Percentiles rank a stretch among this genome's conserved stretches.
phyloP scores from a whole-genome alignment of 2,888 invertebrate species.

The Diarsia dahlii region DNA sequence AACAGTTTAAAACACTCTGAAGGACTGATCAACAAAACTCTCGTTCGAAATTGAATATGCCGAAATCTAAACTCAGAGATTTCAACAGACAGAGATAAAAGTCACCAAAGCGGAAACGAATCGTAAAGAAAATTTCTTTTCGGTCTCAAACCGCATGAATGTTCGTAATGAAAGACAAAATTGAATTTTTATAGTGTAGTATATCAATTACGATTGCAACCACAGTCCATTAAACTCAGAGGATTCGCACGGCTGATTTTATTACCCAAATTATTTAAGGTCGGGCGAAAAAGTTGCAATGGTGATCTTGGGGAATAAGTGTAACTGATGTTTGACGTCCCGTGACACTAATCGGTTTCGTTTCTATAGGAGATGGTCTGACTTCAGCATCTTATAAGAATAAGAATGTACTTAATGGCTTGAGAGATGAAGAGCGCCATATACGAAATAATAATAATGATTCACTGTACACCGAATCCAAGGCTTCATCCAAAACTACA shows the following conservation, averaged over 20 bases:
- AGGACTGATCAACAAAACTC: background rate
- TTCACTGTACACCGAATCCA: no score
- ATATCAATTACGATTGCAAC: conserved; percentile 60
- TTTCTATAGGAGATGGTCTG: background rate
- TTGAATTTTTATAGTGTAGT: conserved; percentile 64
- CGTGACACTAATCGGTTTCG: conserved; percentile 17
- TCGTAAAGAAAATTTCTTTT: conserved; percentile 59
- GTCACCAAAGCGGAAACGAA: conserved; percentile 53
- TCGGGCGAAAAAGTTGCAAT: conserved; percentile 51
- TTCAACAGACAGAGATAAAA: conserved; percentile 40
- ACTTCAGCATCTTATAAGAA: background rate
- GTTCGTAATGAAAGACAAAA: conserved; percentile 61
- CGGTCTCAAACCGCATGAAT: conserved; percentile 52
- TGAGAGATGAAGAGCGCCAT: background rate
- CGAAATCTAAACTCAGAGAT: conserved; percentile 27
- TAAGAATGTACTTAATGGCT: background rate
- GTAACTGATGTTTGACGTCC: conserved; percentile 38
- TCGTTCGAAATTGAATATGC: background rate
- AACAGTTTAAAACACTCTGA: background rate
- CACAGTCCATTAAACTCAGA: conserved; percentile 73
- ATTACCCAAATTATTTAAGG: conserved; percentile 74
- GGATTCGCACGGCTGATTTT: conserved; percentile 75
- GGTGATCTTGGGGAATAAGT: conserved; percentile 49
- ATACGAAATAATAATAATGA: no score
- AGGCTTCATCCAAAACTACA: background rate